Base-by-base conservation (phyloP, 2,888 invertebrate species). In the Hetaerina titia region DNA sequence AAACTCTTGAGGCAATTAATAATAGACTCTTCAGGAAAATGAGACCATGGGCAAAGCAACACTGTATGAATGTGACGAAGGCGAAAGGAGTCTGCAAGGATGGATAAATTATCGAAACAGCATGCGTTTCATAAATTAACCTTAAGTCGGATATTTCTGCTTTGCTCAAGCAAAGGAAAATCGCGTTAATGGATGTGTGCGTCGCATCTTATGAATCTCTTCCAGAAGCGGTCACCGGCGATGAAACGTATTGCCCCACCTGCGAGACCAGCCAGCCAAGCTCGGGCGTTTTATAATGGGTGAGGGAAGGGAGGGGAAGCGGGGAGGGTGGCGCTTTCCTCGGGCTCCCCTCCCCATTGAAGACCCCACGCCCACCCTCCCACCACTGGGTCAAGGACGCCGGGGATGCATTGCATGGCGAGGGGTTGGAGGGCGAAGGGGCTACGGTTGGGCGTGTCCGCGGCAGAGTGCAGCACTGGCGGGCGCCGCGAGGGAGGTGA, bases 391-490 rank as follows among this genome's bases (percentile, higher is more conserved):
- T 81, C 81, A 81, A 81, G 81, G 81, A 81, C 81, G 81, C 4
- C 11, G 13, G 69, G 31, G 81, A 13, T 81, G 81, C 81, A 81
- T 25, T 31, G 0, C n/a, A n/a, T 31, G 81, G 11, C 1, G 81
- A 11, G 81, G 81, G 31, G 31, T 4, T 8, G 31, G 81, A 22
- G 22, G 19, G 25, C 4, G 81, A 11, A 45, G 45, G 45, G 45
- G 45, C 1, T 45, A 45, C 45, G 45, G 25, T 81, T 31, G 81
- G 81, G 81, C 81, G 81, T 31, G 31, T 81, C 81, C 81, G 81
- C 81, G 31, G 25, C 81, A 81, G 81, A 15, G 81, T 81, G 81
- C 31, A 81, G 81, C 81, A 81, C 81, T 31, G 81, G 25, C 81
- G 81, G 19, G 11, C 81, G 81, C 81, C 81, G 25, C 81, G 31